Evolutionary conservation across 2,888 invertebrate genomes (phyloP).

Genomic region (Nezara viridula): DNA sequence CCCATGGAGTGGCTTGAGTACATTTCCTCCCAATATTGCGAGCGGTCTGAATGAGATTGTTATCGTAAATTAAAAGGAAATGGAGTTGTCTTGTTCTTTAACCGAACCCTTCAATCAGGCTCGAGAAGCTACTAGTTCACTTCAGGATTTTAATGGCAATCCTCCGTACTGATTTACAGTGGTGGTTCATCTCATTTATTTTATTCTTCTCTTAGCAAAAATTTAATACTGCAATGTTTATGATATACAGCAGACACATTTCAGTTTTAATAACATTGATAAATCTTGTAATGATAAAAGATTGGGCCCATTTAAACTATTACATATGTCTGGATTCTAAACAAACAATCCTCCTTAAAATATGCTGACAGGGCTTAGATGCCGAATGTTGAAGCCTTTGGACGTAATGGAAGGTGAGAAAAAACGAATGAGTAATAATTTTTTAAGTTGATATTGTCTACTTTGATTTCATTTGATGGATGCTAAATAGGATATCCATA

Average conservation of each 20-base stretch:
- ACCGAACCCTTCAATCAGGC: background rate
- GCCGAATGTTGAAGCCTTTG: no score
- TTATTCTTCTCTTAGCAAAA: background rate
- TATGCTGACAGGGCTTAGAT: no score
- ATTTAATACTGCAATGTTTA: background rate
- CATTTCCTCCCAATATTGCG: background rate
- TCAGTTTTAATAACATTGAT: background rate
- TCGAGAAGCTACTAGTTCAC: background rate
- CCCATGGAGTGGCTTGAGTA: background rate
- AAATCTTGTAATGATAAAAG: no score
- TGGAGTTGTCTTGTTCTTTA: slow-evolving; percentile 28
- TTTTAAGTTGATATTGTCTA: no score
- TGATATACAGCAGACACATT: no score
- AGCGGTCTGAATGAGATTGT: background rate
- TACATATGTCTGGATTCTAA: no score
- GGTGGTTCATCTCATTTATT: background rate
- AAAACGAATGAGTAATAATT: no score
- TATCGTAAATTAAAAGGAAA: slow-evolving; percentile 28
- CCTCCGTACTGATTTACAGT: background rate
- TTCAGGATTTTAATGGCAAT: background rate
- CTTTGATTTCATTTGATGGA: no score
- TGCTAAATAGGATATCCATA: no score
- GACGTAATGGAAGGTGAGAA: no score
- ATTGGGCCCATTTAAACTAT: no score
- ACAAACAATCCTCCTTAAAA: no score